Base-by-base conservation (phyloP, 23 tunicate genomes). In the Ascidia mentula region DNA sequence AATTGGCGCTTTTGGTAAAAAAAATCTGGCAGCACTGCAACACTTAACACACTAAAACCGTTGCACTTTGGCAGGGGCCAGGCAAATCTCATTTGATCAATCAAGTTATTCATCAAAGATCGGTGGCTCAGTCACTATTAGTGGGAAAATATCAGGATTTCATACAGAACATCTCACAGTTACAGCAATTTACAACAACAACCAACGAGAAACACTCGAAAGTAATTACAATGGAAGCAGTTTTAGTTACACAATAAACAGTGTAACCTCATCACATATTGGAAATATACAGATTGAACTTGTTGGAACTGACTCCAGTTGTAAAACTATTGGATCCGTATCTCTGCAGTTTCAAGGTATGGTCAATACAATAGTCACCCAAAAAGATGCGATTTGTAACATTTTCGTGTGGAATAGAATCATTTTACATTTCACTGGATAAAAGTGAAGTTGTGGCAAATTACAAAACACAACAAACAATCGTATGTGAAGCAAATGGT, bases 111-210 rank as follows among this genome's bases (percentile, higher is more conserved):
- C 65, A 5, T 26, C 13, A 9, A 5, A 1, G 13, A 5, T 5
- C 24, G 65, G 65, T 28, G 65, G 13, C 1, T 9, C 65, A 53
- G 24, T 53, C 65, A 53, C 65, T 28, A 53, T 53, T 1, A 53
- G 65, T 28, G 65, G 65, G 13, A 53, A 26, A 53, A 53, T 53
- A 53, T 53, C 65, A 53, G 12, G 13, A 5, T 3, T 53, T 9
- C 24, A 53, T 28, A 53, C 65, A 53, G 65, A 53, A 53, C 65
- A 26, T 53, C 65, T 53, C 65, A 53, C 7, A 26, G 65, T 53
- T 28, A 53, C 65, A 53, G 65, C 65, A 53, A 53, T 53, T 53
- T 53, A 53, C 65, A 53, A 53, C 65, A 53, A 9, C 65, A 53
- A 53, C 13, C 65, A 53, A 53, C 65, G 65, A 6, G 13, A 20